Evolutionary conservation across 2,888 invertebrate genomes (phyloP).

Genomic region (Rhopalosiphum nymphaeae): DNA sequence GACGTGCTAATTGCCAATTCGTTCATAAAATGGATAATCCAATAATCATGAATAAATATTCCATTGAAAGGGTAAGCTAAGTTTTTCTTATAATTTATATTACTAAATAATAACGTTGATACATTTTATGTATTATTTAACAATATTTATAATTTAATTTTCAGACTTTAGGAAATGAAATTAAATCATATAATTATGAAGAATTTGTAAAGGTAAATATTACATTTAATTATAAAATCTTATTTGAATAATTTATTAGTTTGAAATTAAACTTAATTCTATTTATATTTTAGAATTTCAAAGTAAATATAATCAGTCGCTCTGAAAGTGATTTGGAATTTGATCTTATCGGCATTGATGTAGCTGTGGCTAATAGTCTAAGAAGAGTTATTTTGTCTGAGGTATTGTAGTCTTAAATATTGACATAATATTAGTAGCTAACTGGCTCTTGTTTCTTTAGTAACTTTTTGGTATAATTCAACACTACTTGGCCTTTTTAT

Average conservation of each 20-base stretch:
- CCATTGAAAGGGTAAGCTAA: constrained; percentile 50
- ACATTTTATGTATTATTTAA: neutral
- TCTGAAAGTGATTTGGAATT: constrained; percentile 81
- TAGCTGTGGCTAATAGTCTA: constrained; percentile 87
- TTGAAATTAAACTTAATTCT: neutral
- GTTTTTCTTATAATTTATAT: neutral
- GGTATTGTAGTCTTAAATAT: constrained; percentile 71
- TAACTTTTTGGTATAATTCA: neutral
- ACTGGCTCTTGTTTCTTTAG: neutral
- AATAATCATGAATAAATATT: constrained; percentile 56
- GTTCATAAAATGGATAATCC: constrained; percentile 30
- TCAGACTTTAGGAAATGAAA: constrained; percentile 49
- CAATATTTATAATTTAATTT: neutral
- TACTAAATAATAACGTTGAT: neutral
- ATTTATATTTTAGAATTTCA: constrained; percentile 55
- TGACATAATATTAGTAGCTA: neutral
- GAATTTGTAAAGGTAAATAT: constrained; percentile 53
- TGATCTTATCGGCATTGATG: constrained; percentile 87
- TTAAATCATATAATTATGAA: constrained; percentile 51
- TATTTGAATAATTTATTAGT: neutral
- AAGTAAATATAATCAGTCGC: constrained; percentile 50
- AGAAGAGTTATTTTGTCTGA: constrained; percentile 88
- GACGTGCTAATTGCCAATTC: neutral
- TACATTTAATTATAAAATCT: neutral
- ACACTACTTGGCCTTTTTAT: neutral